These are phyloP conservation scores for Cerceris rybyensis DNA, from an alignment of 2,888 invertebrate genomes.

Conservation along the genomic window DNA sequence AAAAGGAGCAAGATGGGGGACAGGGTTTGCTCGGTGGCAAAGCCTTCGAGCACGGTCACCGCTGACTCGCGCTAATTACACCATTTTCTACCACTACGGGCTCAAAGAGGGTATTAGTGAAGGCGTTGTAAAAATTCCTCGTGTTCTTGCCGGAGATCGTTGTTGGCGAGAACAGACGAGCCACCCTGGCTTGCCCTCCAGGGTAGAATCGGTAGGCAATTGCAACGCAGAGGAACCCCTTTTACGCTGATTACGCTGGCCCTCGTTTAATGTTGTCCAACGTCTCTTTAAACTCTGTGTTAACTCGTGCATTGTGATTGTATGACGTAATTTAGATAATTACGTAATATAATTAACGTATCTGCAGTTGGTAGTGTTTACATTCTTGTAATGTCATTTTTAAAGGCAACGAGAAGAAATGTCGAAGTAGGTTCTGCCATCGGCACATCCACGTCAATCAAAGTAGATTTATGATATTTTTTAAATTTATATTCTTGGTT, in stretches of 20 bases:
- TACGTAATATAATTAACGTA: too few relatives aligned
- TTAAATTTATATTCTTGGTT: too few relatives aligned
- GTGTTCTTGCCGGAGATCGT: conserved; percentile 38
- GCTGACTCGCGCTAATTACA: conserved; percentile 66
- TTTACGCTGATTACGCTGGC: conserved; percentile 30
- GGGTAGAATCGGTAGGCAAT: conserved; percentile 47
- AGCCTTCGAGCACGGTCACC: conserved; percentile 60
- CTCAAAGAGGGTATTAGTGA: conserved; percentile 55
- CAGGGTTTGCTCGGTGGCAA: conserved; percentile 34
- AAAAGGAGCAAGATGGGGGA: conserved; percentile 9
- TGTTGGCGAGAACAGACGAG: conserved; percentile 42
- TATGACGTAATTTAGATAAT: too few relatives aligned
- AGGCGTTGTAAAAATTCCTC: conserved; percentile 51
- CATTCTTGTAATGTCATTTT: too few relatives aligned
- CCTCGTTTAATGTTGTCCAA: conserved; percentile 25
- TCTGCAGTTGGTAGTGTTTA: too few relatives aligned
- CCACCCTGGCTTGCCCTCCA: conserved; percentile 1
- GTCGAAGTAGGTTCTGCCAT: too few relatives aligned
- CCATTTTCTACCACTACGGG: conserved; percentile 62
- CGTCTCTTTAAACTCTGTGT: too few relatives aligned
- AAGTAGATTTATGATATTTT: too few relatives aligned
- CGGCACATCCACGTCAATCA: too few relatives aligned
- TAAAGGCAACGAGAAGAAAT: too few relatives aligned
- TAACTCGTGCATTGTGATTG: too few relatives aligned
- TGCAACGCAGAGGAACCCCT: conserved; percentile 38